Evolutionary conservation across 2,888 invertebrate genomes (phyloP), one percentile per base, ranked within the genome.

Genomic region (Meteorus colon): DNA sequence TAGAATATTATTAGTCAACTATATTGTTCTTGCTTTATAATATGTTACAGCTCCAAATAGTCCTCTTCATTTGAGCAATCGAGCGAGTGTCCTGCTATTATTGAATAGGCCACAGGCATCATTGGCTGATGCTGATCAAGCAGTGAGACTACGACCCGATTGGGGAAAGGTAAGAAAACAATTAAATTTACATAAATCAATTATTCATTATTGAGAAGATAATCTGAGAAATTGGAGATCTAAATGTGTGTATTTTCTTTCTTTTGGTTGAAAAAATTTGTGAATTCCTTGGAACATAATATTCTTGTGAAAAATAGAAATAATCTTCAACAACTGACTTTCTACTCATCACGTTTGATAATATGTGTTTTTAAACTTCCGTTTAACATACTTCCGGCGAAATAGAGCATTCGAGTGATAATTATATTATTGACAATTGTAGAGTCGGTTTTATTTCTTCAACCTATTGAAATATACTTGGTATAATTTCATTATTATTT

Each of bases 91-190:
- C 60, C 90, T 93, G 79, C 91, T 92, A 77, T 90, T 92, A 79
- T 88, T 94, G 81, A 92, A 92, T 81, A 90, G 92, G 83, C 92
- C 91, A 82, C 92, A 92, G 84, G 93, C 93, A 82, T 93, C 94
- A 31, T 89, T 94, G 77, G 90, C 91, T 74, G 94, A 94, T 87
- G 93, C 94, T 78, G 93, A 94, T 83, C 90, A 90, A 80, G 93
- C 93, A 34, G 90, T 94, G 70, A 91, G 91, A 81, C 87, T 92
- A 74, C 91, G 93, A 80, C 94, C 94, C 67, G 91, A 92, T 81
- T 95, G 94, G 92, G 92, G 93, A 78, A 94, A 94, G 91, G 94
- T 94, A 87, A 90, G 88, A 76, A 24, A n/a, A 55, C 12, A 8
- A 41, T 8, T 2, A 1, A 41, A 12, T 41, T 12, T 2, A 12